Percentiles rank a stretch among this genome's conserved stretches.
phyloP scores from a whole-genome alignment of 1,140 invertebrate genomes.

The Calosoma granatense region DNA sequence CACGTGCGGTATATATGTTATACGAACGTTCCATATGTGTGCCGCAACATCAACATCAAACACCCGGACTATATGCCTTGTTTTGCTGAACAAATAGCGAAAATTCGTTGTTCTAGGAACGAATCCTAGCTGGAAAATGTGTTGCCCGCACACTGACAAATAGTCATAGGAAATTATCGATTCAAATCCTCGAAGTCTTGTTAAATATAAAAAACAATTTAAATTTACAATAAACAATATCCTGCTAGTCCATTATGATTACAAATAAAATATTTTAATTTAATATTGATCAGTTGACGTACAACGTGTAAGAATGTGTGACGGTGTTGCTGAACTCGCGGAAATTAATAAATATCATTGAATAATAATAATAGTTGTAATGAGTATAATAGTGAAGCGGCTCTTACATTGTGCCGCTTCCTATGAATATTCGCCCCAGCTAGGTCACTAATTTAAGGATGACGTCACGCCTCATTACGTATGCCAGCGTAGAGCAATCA shows the following conservation, averaged over 20 bases:
- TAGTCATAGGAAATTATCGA: not conserved
- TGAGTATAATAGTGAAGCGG: not conserved
- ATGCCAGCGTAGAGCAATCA: slow-evolving; percentile 30
- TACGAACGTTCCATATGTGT: slow-evolving; percentile 6
- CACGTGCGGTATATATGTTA: not conserved
- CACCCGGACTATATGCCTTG: too few species aligned
- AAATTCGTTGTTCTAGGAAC: too few species aligned
- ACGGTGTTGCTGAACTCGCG: too few species aligned
- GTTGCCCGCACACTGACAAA: too few species aligned
- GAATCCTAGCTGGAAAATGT: too few species aligned
- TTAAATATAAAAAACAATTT: not conserved
- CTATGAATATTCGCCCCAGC: not conserved
- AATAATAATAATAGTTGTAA: too few species aligned
- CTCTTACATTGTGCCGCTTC: not conserved
- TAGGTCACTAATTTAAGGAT: slow-evolving; percentile 23
- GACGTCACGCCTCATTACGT: slow-evolving; percentile 30
- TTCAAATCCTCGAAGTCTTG: not conserved
- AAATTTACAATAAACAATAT: not conserved
- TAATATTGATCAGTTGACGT: too few species aligned
- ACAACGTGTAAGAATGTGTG: too few species aligned
- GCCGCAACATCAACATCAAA: too few species aligned
- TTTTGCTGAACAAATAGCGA: too few species aligned
- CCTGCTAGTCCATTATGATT: too few species aligned
- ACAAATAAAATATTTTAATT: too few species aligned
- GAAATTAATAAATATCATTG: not conserved